Evolutionary conservation across 2,797 vertebrate species (phyloP).

Genomic region (Todus mexicanus): DNA sequence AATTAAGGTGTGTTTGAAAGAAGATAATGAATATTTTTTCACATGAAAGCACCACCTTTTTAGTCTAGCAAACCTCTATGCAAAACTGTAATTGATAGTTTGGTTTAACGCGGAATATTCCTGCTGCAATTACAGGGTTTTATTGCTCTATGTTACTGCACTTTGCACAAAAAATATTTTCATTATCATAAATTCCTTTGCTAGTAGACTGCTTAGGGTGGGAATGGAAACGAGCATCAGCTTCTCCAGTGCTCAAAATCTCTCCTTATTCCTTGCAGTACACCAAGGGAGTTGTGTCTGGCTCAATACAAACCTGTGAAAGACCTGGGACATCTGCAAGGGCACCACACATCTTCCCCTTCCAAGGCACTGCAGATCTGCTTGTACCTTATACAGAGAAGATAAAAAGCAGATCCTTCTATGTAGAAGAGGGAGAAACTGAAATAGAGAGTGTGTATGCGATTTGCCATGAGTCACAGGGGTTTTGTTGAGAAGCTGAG

Average conservation of each 20-base stretch:
- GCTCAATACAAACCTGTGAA: neutral
- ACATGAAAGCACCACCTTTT: constrained; percentile 63
- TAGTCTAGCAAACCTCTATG: constrained; percentile 44
- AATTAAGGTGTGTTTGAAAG: constrained; percentile 64
- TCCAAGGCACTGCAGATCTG: neutral
- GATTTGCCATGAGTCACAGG: neutral
- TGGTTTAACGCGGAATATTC: constrained; percentile 27
- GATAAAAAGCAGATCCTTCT: neutral
- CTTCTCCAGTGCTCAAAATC: neutral
- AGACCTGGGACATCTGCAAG: neutral
- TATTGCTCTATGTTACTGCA: constrained; percentile 41
- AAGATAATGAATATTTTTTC: constrained; percentile 68
- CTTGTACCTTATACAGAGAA: too few species aligned
- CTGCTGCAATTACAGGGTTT: constrained; percentile 21
- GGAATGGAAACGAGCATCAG: neutral
- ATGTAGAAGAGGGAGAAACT: neutral
- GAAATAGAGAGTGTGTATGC: accelerated
- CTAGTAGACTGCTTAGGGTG: neutral
- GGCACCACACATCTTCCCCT: accelerated
- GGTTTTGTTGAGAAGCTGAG: neutral
- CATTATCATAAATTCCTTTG: constrained; percentile 28
- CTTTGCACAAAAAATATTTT: constrained; percentile 55
- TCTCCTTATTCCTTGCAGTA: neutral
- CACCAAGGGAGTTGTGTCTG: neutral
- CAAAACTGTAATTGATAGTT: constrained; percentile 67